Evolutionary conservation across 2,888 invertebrate genomes (phyloP).

Genomic region (Cylloceria caligata): DNA sequence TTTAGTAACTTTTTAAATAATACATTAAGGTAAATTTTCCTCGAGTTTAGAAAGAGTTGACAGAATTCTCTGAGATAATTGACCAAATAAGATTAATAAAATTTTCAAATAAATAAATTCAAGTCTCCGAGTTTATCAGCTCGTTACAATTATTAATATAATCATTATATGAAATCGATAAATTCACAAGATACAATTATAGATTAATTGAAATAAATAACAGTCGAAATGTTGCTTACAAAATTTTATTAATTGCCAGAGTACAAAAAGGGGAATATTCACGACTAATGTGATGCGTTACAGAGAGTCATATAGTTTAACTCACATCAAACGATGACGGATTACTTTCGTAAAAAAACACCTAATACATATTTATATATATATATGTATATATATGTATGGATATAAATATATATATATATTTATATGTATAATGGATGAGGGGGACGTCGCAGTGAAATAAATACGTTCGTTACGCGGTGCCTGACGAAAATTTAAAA

Average conservation of each 20-base stretch:
- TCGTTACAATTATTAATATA: no score
- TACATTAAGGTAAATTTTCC: no score
- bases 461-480: slow-evolving; percentile 75
- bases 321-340: slow-evolving; percentile 75
- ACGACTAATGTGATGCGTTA: slow-evolving; percentile 77
- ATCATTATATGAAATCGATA: slow-evolving; percentile 74
- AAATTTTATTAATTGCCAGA: slow-evolving; percentile 82
- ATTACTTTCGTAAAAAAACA: slow-evolving; percentile 65
- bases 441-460: slow-evolving; percentile 69
- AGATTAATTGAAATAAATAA: slow-evolving; percentile 23
- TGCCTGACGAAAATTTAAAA: slow-evolving; percentile 62
- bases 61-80: no score
- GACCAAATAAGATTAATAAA: no score
- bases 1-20: no score
- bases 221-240: slow-evolving; percentile 69
- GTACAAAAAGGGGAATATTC: slow-evolving; percentile 81
- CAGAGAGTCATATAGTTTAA: slow-evolving; percentile 73
- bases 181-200: slow-evolving; percentile 60
- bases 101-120: background rate
- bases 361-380: slow-evolving; percentile 61
- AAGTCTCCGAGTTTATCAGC: background rate
- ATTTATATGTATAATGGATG: slow-evolving; percentile 38
- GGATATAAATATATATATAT: slow-evolving; percentile 36
- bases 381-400: slow-evolving; percentile 55
- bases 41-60: no score